phyloP scores from a whole-genome alignment of 2,113 vertebrate species.

The Xiphorhynchus elegans region DNA sequence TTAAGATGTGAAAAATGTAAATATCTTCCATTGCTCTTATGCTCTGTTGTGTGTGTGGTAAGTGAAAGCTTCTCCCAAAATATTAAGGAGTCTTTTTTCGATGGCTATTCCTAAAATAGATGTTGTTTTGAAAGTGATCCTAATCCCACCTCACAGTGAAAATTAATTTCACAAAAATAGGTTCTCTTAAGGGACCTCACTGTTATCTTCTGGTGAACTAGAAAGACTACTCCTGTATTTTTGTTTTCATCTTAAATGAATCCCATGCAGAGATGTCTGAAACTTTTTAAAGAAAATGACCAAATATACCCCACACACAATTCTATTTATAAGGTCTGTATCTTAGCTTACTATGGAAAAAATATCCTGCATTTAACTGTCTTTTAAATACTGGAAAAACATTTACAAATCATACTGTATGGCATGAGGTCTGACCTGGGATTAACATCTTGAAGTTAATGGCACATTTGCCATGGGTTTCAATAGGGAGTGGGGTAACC shows the following conservation, averaged over 20 bases:
- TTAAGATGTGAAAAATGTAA: conserved; percentile 35
- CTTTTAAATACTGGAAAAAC: conserved; percentile 32
- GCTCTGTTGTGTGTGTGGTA: not conserved
- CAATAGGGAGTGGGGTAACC: not conserved
- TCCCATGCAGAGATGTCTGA: not conserved
- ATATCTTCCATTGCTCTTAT: not conserved
- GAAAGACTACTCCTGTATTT: not conserved
- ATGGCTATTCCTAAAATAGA: not conserved
- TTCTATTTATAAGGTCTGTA: conserved; percentile 5
- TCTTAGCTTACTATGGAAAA: not conserved
- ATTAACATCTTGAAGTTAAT: not conserved
- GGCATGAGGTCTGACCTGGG: not conserved
- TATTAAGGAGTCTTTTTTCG: not conserved
- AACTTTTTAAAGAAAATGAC: not conserved
- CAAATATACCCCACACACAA: not conserved
- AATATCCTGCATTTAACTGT: not conserved
- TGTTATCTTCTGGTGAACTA: not conserved
- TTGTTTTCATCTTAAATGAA: not conserved
- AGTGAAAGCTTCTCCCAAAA: not conserved
- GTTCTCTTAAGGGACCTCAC: not conserved
- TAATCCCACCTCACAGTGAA: not conserved
- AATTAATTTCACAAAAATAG: not conserved
- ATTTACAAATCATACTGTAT: not conserved
- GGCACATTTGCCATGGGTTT: not conserved
- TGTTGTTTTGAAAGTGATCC: not conserved